Conservation (phyloP, 2,888 invertebrate species). For the Hirtodrosophila alboralis region DNA sequence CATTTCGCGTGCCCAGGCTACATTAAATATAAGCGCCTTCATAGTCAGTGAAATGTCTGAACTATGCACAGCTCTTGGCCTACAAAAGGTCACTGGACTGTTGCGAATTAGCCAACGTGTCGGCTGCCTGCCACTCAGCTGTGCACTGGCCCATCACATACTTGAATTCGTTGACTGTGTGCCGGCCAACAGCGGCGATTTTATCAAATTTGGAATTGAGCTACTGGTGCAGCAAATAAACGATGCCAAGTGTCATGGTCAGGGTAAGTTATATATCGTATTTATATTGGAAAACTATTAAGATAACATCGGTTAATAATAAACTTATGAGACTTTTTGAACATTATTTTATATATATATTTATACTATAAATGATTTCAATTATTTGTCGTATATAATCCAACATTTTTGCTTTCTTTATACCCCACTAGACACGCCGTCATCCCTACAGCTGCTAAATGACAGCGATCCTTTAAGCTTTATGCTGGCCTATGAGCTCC, state of each 20-base stretch:
- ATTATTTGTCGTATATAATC: no score
- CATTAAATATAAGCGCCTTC: constrained; percentile 67
- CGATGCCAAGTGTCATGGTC: constrained; percentile 47
- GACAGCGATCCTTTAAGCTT: constrained; percentile 78
- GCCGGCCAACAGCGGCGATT: constrained; percentile 67
- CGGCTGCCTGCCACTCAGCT: constrained; percentile 78
- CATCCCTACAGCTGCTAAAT: constrained; percentile 55
- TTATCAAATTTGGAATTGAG: constrained; percentile 77
- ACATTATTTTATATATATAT: no score
- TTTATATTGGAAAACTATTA: not conserved
- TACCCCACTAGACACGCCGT: constrained; percentile 28
- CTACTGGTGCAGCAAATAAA: constrained; percentile 81
- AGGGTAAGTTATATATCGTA: constrained; percentile 28
- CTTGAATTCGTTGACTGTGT: constrained; percentile 74
- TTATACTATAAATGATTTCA: no score
- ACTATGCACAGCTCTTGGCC: constrained; percentile 67
- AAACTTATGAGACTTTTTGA: no score
- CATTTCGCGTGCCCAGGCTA: constrained; percentile 63
- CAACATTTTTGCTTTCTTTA: no score
- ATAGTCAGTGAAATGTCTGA: constrained; percentile 75
- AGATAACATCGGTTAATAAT: no score
- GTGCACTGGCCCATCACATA: constrained; percentile 77
- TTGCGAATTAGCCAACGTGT: constrained; percentile 73
- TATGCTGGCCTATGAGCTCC: constrained; percentile 78
- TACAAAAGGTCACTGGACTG: constrained; percentile 75